A percentile compares a stretch with the other conserved stretches of the same genome.
Conservation (phyloP, 2,113 vertebrate genomes). For the Oreochromis spilurus region DNA sequence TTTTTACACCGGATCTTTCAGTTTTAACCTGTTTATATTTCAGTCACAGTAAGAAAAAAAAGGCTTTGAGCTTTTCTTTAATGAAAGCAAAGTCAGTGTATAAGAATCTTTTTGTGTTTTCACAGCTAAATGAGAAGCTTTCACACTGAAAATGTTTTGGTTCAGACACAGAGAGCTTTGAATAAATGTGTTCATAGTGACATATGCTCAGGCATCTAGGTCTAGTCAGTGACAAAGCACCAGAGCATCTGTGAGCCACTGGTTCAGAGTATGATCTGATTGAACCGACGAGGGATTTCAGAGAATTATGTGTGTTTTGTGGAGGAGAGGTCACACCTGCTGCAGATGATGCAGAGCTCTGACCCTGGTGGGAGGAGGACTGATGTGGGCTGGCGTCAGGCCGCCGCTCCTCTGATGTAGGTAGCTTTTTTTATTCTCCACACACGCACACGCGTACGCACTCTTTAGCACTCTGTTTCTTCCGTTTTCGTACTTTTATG, state of each 20-base stretch:
- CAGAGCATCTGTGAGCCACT: not conserved
- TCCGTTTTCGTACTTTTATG: not conserved
- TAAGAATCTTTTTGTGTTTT: not conserved
- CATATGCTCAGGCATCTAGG: not conserved
- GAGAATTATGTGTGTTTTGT: slow-evolving; percentile 32
- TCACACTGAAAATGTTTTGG: not conserved
- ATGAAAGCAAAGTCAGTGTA: not conserved
- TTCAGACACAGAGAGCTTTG: not conserved
- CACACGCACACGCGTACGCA: fast-evolving
- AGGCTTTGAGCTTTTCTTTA: not conserved
- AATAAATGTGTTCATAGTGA: not conserved
- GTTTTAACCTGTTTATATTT: not conserved
- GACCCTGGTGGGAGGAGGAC: slow-evolving; percentile 9
- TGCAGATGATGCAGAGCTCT: slow-evolving; percentile 15
- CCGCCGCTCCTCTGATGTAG: not conserved
- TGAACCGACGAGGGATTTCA: slow-evolving; percentile 34
- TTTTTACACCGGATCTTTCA: not conserved
- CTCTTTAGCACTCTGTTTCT: not conserved
- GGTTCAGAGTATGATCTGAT: slow-evolving; percentile 18
- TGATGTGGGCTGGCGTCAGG: slow-evolving; percentile 11
- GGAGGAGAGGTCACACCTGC: slow-evolving; percentile 10
- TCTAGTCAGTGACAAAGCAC: not conserved
- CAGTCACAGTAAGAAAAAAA: not conserved
- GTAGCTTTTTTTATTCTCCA: not conserved
- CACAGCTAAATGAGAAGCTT: not conserved